Evolutionary conservation across 2,888 invertebrate species (phyloP).

Genomic region (Mechanitis mazaeus): DNA sequence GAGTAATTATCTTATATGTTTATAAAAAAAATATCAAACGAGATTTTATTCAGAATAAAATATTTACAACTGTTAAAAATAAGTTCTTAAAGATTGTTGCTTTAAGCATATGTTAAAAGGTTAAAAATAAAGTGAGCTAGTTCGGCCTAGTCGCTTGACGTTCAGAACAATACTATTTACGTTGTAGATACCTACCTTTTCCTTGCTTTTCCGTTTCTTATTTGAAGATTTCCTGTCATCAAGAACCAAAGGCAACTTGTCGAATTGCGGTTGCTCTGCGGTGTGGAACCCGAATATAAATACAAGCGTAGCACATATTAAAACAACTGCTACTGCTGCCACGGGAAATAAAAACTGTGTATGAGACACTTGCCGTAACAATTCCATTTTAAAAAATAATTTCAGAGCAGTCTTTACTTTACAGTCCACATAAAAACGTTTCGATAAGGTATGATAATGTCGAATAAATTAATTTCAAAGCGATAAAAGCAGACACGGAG

Average conservation of each 20-base stretch:
- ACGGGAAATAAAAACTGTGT: slow-evolving; percentile 75
- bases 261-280: slow-evolving; percentile 87
- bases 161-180: slow-evolving; percentile 22
- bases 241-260: slow-evolving; percentile 79
- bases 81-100: slow-evolving; percentile 10
- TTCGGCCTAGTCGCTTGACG: slow-evolving; percentile 32
- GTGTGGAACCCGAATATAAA: slow-evolving; percentile 88
- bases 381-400: slow-evolving; percentile 73
- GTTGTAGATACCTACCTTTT: slow-evolving; percentile 76
- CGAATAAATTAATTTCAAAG: slow-evolving; percentile 69
- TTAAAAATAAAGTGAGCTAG: slow-evolving; percentile 72
- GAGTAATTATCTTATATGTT: background rate
- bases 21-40: background rate
- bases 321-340: slow-evolving; percentile 79
- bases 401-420: slow-evolving; percentile 49
- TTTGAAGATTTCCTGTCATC: slow-evolving; percentile 82
- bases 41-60: background rate
- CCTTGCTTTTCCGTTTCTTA: slow-evolving; percentile 83
- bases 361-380: slow-evolving; percentile 76
- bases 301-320: slow-evolving; percentile 83
- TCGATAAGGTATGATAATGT: slow-evolving; percentile 69
- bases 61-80: background rate
- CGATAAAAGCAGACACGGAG: slow-evolving; percentile 76
- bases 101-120: slow-evolving; percentile 59
- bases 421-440: slow-evolving; percentile 67